Base-by-base conservation (phyloP, 2,113 vertebrate species). In the Protobothrops mucrosquamatus region DNA sequence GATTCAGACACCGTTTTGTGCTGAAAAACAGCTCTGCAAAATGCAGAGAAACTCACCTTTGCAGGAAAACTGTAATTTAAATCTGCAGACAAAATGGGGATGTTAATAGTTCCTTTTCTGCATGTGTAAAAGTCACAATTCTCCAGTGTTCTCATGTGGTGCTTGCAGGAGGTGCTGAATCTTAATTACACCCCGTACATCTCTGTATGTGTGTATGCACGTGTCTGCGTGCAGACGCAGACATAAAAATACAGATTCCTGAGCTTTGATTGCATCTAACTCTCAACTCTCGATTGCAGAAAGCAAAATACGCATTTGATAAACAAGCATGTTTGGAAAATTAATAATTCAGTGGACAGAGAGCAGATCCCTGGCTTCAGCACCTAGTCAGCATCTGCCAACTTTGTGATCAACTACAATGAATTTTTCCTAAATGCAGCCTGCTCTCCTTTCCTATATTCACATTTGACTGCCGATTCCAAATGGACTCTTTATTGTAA, bases 401-500 rank as follows among this genome's bases (percentile, higher is more conserved):
- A 94, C 97, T 96, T 97, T 97, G 3, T 12, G n/a, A 94, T 46
- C 55, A 96, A 94, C 93, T 96, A 93, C 97, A 97, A 97, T 97
- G 95, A 94, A 88, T 94, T 96, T 96, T 86, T 97, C 94, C 94
- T 95, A 51, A 0, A 89, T 93, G 94, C 10, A 48, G 22, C 29
- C 96, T 96, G 94, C 95, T 97, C 95, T 95, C 94, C 64, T 95
- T 88, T 46, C 54, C 43, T n/a, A 85, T 14, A 12, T 89, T 96
- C 94, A 96, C 96, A 94, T 94, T 95, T 96, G 97, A 96, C 96
- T 95, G 95, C 95, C 93, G 93, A 97, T 97, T 97, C 96, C 96
- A 97, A 97, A 98, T 97, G 96, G 96, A 95, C 46, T 23, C 95
- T 97, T 97, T 96, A 95, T 97, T 96, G 96, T 98, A 98, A 98